Evolutionary conservation across 2,113 vertebrate species (phyloP).

Genomic region (Ailuropoda melanoleuca): DNA sequence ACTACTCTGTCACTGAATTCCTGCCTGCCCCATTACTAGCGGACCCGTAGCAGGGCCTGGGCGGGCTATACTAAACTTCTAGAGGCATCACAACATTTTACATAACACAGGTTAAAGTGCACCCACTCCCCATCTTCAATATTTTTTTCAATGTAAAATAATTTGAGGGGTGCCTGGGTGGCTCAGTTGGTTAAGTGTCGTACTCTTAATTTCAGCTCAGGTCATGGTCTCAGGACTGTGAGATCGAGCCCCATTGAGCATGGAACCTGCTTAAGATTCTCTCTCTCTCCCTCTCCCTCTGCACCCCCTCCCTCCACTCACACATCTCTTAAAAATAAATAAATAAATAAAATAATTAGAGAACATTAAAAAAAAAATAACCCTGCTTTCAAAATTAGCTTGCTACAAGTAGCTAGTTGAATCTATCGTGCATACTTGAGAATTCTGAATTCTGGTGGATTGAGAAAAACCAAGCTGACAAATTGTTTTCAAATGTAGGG

Average conservation of each 20-base stretch:
- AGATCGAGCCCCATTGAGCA: not conserved
- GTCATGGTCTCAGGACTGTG: not conserved
- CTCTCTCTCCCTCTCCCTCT: not conserved
- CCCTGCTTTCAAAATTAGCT: not conserved
- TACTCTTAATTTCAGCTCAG: not conserved
- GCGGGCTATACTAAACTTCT: not conserved
- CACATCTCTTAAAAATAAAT: not conserved
- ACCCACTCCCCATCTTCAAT: not conserved
- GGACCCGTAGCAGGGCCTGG: not conserved
- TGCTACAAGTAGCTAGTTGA: not conserved
- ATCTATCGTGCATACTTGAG: not conserved
- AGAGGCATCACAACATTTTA: accelerated
- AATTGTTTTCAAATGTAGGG: not conserved
- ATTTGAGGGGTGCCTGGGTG: not conserved
- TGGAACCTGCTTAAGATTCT: not conserved
- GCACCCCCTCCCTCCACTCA: no score
- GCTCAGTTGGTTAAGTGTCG: not conserved
- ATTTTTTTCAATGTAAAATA: not conserved
- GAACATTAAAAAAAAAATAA: not conserved
- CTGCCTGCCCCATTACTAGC: accelerated
- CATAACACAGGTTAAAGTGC: not conserved
- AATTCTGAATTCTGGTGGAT: not conserved
- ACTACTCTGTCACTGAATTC: no score
- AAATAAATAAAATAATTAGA: not conserved
- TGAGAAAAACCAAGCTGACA: not conserved